Percentiles rank a stretch among this genome's conserved stretches.
These are phyloP conservation scores for Conchocele bisecta DNA, from an alignment of 2,888 invertebrate genomes.

Conservation along the genomic window DNA sequence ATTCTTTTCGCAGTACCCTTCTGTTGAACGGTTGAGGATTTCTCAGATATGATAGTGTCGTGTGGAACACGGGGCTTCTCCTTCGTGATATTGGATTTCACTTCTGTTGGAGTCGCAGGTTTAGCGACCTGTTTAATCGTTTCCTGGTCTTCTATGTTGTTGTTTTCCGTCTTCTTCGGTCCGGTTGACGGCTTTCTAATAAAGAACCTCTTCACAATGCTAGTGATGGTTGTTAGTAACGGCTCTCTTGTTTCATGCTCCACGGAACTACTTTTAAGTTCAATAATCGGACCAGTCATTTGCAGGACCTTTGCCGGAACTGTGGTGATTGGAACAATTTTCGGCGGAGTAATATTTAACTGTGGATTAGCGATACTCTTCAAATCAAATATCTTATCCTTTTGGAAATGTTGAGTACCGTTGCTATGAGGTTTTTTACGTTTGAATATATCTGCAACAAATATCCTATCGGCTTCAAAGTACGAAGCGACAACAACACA, in stretches of 20 bases:
- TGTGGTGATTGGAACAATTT: slow-evolving; percentile 34
- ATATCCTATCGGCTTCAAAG: slow-evolving; percentile 89
- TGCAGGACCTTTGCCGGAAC: slow-evolving; percentile 30
- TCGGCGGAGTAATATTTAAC: slow-evolving; percentile 25
- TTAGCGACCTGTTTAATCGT: slow-evolving; percentile 35
- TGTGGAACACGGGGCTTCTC: slow-evolving; percentile 35
- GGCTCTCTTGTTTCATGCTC: slow-evolving; percentile 62
- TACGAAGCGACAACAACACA: slow-evolving; percentile 88
- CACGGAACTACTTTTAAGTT: slow-evolving; percentile 63
- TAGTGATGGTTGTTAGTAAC: slow-evolving; percentile 53
- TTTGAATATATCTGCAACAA: slow-evolving; percentile 83
- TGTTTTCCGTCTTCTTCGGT: slow-evolving; percentile 48
- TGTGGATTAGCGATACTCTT: slow-evolving; percentile 75
- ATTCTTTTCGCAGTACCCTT: slow-evolving; percentile 56
- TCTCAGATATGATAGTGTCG: slow-evolving; percentile 63
- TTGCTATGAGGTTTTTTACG: slow-evolving; percentile 71
- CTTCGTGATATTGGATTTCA: slow-evolving; percentile 33
- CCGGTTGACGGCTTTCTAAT: slow-evolving; percentile 38
- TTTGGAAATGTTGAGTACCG: slow-evolving; percentile 86
- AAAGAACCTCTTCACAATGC: slow-evolving; percentile 60
- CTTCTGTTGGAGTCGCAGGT: neutral
- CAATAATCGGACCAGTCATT: slow-evolving; percentile 47
- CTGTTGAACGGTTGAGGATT: slow-evolving; percentile 64
- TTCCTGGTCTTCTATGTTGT: slow-evolving; percentile 47
- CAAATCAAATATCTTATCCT: slow-evolving; percentile 83